Percentiles rank a stretch among this genome's conserved stretches.
Evolutionary conservation across 2,113 vertebrate genomes (phyloP).

Genomic region (Erinaceus europaeus): DNA sequence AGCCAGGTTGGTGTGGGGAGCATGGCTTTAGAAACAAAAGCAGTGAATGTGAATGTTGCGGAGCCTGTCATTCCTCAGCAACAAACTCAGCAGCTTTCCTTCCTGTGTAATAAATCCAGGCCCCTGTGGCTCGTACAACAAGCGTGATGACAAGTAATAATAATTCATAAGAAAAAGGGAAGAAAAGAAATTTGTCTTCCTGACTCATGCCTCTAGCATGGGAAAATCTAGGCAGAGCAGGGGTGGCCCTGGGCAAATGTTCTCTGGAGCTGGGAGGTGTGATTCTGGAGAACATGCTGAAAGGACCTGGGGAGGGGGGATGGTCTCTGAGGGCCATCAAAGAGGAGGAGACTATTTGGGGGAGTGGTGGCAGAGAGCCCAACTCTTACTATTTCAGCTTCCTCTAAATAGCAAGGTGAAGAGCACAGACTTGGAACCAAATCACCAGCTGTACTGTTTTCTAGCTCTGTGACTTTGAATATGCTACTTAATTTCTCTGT

Average conservation of each 20-base stretch:
- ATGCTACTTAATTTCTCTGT: background rate
- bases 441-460: background rate
- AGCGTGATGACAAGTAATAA: slow-evolving; percentile 1
- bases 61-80: background rate
- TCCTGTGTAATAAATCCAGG: background rate
- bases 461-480: slow-evolving; percentile 5
- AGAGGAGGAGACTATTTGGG: background rate
- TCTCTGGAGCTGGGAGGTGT: background rate
- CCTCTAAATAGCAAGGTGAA: background rate
- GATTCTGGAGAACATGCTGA: background rate
- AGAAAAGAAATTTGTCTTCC: background rate
- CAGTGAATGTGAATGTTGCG: background rate
- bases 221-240: background rate
- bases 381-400: background rate
- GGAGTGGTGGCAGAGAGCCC: background rate
- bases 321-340: background rate
- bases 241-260: background rate
- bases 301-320: background rate
- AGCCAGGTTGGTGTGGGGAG: background rate
- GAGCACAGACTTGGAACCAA: background rate
- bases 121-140: background rate
- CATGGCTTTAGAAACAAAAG: background rate
- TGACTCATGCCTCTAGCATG: background rate
- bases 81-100: slow-evolving; percentile 35
- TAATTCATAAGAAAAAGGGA: slow-evolving; percentile 24